A percentile compares a stretch with the other conserved stretches of the same genome.
phyloP scores from a whole-genome alignment of 2,888 invertebrate species.

The Eutolmus rufibarbis region DNA sequence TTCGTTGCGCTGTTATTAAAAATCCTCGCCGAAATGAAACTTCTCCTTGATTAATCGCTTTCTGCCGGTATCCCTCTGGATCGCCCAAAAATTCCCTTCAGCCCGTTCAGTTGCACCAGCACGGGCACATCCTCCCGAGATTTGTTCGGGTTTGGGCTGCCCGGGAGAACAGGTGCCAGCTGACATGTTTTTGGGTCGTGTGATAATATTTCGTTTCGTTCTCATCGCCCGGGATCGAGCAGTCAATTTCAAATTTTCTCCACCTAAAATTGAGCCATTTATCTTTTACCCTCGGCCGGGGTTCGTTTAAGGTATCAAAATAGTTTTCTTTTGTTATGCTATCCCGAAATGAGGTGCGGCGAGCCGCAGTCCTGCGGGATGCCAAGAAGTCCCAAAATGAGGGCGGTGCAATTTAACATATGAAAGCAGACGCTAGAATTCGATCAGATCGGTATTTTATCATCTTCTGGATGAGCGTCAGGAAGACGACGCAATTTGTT shows the following conservation, averaged over 20 bases:
- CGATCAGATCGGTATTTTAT: neutral
- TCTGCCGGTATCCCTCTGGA: neutral
- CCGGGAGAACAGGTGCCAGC: neutral
- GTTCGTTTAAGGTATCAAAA: neutral
- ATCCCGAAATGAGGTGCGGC: neutral
- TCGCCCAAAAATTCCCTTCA: neutral
- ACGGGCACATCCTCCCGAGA: neutral
- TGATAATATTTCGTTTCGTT: neutral
- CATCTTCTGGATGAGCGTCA: neutral
- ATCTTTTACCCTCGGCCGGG: neutral
- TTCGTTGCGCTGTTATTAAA: constrained; percentile 7
- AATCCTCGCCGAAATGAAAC: constrained; percentile 14
- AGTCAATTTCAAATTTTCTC: neutral
- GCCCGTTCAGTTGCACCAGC: neutral
- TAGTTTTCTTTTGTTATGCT: neutral
- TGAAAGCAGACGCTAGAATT: neutral
- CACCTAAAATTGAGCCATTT: neutral
- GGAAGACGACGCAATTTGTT: neutral
- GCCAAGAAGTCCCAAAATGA: neutral
- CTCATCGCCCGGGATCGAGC: neutral
- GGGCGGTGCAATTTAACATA: neutral
- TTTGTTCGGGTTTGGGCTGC: neutral
- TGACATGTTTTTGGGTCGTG: neutral
- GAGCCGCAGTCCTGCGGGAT: neutral
- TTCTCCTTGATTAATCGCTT: constrained; percentile 22